phyloP scores from a whole-genome alignment of 2,797 vertebrate species.

The Melanotaenia pygmaea region DNA sequence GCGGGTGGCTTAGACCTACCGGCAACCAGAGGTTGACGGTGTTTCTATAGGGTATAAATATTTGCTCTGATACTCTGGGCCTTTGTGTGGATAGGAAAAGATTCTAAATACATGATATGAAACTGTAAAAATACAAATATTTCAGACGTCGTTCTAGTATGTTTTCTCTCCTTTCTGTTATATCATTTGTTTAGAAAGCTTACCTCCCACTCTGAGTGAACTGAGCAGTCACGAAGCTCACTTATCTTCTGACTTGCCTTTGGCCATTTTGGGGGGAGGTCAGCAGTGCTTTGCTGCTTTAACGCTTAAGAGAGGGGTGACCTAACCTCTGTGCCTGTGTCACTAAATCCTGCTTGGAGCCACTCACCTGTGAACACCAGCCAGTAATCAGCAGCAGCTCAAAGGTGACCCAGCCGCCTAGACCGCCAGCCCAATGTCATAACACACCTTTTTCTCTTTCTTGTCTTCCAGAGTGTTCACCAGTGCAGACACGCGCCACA shows the following conservation, averaged over 20 bases:
- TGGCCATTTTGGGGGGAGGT: slow-evolving; percentile 58
- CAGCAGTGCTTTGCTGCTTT: slow-evolving; percentile 46
- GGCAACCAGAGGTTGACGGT: slow-evolving; percentile 47
- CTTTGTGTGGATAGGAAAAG: not conserved
- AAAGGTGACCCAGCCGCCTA: slow-evolving; percentile 68
- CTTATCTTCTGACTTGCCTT: slow-evolving; percentile 61
- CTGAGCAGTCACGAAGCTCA: slow-evolving; percentile 31
- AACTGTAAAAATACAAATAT: not conserved
- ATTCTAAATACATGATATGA: not conserved
- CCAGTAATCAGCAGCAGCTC: slow-evolving; percentile 75
- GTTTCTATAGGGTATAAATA: slow-evolving; percentile 24
- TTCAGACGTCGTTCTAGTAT: not conserved
- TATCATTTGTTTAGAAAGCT: slow-evolving; percentile 12
- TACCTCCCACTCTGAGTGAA: slow-evolving; percentile 31
- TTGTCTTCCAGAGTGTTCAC: slow-evolving; percentile 58
- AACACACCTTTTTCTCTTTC: slow-evolving; percentile 75
- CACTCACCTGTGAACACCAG: slow-evolving; percentile 76
- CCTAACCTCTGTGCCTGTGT: slow-evolving; percentile 57
- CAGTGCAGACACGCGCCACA: slow-evolving; percentile 76
- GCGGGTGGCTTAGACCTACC: slow-evolving; percentile 68
- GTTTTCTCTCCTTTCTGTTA: not conserved
- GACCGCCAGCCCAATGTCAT: slow-evolving; percentile 71
- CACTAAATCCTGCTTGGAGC: slow-evolving; percentile 78
- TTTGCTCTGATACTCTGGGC: slow-evolving; percentile 23
- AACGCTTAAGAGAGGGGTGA: slow-evolving; percentile 38